Percentiles rank a stretch among this genome's conserved stretches.
These are phyloP conservation scores for Acropternis orthonyx DNA, from an alignment of 2,797 vertebrate genomes.

Conservation along the genomic window DNA sequence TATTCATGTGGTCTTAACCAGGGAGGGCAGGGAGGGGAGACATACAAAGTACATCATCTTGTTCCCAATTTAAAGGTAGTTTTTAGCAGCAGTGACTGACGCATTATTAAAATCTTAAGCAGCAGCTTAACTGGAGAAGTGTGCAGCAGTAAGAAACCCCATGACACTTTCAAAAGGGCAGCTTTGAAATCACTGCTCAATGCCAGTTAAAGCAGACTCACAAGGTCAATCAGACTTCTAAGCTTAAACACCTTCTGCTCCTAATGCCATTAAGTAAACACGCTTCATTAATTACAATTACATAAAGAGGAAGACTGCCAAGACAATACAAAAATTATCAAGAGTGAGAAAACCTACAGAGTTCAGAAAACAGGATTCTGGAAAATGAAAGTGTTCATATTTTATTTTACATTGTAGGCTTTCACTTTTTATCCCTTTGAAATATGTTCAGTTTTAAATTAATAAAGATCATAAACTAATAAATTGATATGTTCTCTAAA, in stretches of 20 bases:
- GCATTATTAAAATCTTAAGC: not conserved
- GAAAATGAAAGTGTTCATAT: not conserved
- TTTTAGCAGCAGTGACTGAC: conserved; percentile 21
- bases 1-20: not conserved
- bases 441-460: conserved; percentile 46
- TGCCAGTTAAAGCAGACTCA: conserved; percentile 37
- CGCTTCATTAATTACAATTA: not conserved
- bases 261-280: conserved; percentile 24
- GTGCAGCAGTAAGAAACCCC: not conserved
- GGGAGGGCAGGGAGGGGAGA: not conserved
- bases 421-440: conserved; percentile 46
- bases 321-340: conserved; percentile 13
- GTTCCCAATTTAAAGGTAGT: not conserved
- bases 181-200: conserved; percentile 17
- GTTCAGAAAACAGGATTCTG: conserved; percentile 13
- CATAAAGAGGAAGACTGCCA: conserved; percentile 20
- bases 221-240: not conserved
- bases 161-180: not conserved
- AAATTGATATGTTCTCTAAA: conserved; percentile 39
- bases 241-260: conserved; percentile 8
- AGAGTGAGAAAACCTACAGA: conserved; percentile 3
- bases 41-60: not conserved
- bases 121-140: not conserved
- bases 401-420: conserved; percentile 33
- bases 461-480: conserved; percentile 43